phyloP scores from a whole-genome alignment of 2,888 invertebrate genomes.

The Andricus curvator region DNA sequence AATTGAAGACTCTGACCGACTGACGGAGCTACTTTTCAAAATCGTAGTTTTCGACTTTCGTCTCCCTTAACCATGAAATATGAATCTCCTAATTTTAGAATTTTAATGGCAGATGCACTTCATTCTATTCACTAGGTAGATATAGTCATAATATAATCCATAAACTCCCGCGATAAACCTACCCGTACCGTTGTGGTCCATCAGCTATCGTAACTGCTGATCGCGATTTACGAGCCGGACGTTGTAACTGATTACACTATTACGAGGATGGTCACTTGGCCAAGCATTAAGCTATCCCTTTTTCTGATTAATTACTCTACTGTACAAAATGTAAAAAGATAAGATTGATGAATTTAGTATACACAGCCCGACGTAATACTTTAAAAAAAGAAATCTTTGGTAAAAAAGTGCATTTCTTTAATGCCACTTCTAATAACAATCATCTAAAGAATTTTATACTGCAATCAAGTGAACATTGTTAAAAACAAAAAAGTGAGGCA shows the following conservation, averaged over 20 bases:
- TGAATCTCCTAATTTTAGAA: constrained; percentile 13
- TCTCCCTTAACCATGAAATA: neutral
- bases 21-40: neutral
- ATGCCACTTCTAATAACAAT: too few species aligned
- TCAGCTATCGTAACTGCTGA: constrained; percentile 41
- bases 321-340: neutral
- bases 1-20: neutral
- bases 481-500: too few species aligned
- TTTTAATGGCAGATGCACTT: constrained; percentile 5
- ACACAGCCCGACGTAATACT: too few species aligned
- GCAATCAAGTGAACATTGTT: too few species aligned
- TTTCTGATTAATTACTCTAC: constrained; percentile 22
- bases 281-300: constrained; percentile 19
- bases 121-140: neutral
- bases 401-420: too few species aligned
- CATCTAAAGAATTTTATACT: too few species aligned
- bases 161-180: constrained; percentile 20
- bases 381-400: too few species aligned
- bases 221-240: constrained; percentile 49
- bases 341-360: neutral
- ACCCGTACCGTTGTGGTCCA: constrained; percentile 14
- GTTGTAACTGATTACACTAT: constrained; percentile 48
- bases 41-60: neutral
- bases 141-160: constrained; percentile 4
- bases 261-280: constrained; percentile 32